Evolutionary conservation across 2,888 invertebrate genomes (phyloP).

Genomic region (Danaus chrysippus): DNA sequence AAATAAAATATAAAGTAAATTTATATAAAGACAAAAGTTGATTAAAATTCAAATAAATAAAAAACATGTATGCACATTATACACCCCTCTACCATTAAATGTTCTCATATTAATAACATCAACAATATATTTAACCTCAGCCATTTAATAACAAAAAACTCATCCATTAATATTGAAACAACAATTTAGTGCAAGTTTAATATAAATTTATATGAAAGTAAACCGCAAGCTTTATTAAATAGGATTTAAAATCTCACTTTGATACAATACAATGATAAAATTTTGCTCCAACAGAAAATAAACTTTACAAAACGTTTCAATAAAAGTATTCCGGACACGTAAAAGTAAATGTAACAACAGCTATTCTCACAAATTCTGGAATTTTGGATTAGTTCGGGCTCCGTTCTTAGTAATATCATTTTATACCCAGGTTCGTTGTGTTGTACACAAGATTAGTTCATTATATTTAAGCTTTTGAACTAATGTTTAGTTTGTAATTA

Average conservation of each 20-base stretch:
- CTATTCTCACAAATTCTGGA: conserved; percentile 17
- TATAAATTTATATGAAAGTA: background rate
- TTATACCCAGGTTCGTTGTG: background rate
- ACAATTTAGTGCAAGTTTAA: background rate
- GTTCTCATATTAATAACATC: background rate
- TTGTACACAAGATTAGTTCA: too few relatives aligned
- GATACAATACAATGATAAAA: background rate
- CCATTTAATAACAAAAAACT: background rate
- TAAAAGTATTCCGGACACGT: conserved; percentile 14
- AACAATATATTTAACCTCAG: background rate
- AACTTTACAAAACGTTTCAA: conserved; percentile 8
- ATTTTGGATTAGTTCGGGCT: conserved; percentile 14
- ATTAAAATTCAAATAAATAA: too few relatives aligned
- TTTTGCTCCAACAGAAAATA: background rate
- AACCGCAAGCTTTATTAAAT: conserved; percentile 2
- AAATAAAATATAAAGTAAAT: too few relatives aligned
- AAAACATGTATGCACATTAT: too few relatives aligned
- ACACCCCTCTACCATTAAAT: too few relatives aligned
- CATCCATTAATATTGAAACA: background rate
- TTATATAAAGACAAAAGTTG: too few relatives aligned
- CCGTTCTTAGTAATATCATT: background rate
- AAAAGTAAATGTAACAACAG: conserved; percentile 15
- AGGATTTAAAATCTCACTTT: conserved; percentile 1
- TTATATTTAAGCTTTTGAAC: background rate
- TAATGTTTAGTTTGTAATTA: too few relatives aligned